A percentile compares a stretch with the other conserved stretches of the same genome.
Evolutionary conservation across 2,797 vertebrate genomes (phyloP).

Genomic region (Decapterus maruadsi): DNA sequence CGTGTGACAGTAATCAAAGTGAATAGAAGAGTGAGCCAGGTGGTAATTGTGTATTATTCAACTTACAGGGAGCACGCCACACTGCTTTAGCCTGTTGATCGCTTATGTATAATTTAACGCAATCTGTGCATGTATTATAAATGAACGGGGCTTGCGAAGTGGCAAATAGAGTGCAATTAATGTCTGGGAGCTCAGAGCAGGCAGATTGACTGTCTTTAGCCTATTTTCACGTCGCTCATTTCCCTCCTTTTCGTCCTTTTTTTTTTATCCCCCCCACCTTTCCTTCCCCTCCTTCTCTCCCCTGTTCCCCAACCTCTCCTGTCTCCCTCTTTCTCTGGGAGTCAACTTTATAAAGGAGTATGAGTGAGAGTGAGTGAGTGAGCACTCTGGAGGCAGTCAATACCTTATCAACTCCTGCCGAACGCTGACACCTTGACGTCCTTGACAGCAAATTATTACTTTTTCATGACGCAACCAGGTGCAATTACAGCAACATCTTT

Average conservation of each 20-base stretch:
- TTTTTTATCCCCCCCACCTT: slow-evolving; percentile 33
- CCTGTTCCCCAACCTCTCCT: slow-evolving; percentile 71
- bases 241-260: slow-evolving; percentile 49
- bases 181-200: slow-evolving; percentile 43
- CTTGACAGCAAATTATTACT: slow-evolving; percentile 90
- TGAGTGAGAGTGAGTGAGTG: slow-evolving; percentile 76
- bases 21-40: slow-evolving; percentile 65
- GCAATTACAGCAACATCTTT: slow-evolving; percentile 91
- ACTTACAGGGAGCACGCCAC: slow-evolving; percentile 64
- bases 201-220: slow-evolving; percentile 73
- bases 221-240: slow-evolving; percentile 61
- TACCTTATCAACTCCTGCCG: slow-evolving; percentile 87
- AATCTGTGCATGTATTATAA: slow-evolving; percentile 77
- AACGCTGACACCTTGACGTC: slow-evolving; percentile 89
- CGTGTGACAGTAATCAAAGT: slow-evolving; percentile 73
- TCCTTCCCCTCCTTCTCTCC: slow-evolving; percentile 51
- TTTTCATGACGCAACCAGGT: slow-evolving; percentile 90
- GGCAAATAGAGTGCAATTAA: slow-evolving; percentile 76
- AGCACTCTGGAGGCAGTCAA: slow-evolving; percentile 85
- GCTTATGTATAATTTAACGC: slow-evolving; percentile 77
- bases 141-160: slow-evolving; percentile 66
- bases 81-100: slow-evolving; percentile 77
- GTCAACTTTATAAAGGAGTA: slow-evolving; percentile 84
- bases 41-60: slow-evolving; percentile 79
- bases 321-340: slow-evolving; percentile 80